Base-by-base conservation (phyloP, 1,140 invertebrate genomes). In the Heliconius nattereri region DNA sequence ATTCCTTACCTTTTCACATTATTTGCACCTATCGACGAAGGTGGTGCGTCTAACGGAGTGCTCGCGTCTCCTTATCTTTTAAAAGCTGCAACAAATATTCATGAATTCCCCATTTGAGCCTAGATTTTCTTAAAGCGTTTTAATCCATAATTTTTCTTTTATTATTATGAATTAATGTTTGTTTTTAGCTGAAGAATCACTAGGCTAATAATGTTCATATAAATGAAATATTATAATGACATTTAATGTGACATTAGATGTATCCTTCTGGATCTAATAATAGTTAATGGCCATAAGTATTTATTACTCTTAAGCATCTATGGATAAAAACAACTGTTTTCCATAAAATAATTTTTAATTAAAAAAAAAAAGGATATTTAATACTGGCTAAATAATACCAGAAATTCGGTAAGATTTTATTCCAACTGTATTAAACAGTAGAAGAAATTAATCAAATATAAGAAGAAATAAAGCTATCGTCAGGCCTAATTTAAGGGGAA, bases 41-140 rank as follows among this genome's bases (percentile, higher is more conserved):
- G 81, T 85, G 82, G 71, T 83, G 86, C 87, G 83, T 85, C 84
- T 88, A 91, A 86, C 87, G 90, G 74, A 87, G 85, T 84, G 85
- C 88, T 86, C 87, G 85, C 85, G 78, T 88, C 90, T 87, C 89
- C 91, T 90, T 92, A 91, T 89, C 87, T 89, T 85, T 87, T 91
- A 94, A 84, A 92, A 92, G 90, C 93, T 94, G 93, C 88, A 94
- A 94, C 91, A 94, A 94, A 94, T 94, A 94, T 94, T 93, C 93
- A 92, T 83, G 92, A 88, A 91, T 93, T 94, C 93, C 93, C 93
- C 93, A 88, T 87, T 81, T 84, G 83, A 89, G 90, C 86, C 87
- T 83, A 84, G 88, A 73, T 88, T 86, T 89, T 89, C 90, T 91
- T 82, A 80, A 81, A 90, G 86, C 86, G 78, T 83, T 79, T 72